A percentile compares a stretch with the other conserved stretches of the same genome.
phyloP scores from a whole-genome alignment of 2,113 vertebrate genomes.

The Zosterops pallidus region DNA sequence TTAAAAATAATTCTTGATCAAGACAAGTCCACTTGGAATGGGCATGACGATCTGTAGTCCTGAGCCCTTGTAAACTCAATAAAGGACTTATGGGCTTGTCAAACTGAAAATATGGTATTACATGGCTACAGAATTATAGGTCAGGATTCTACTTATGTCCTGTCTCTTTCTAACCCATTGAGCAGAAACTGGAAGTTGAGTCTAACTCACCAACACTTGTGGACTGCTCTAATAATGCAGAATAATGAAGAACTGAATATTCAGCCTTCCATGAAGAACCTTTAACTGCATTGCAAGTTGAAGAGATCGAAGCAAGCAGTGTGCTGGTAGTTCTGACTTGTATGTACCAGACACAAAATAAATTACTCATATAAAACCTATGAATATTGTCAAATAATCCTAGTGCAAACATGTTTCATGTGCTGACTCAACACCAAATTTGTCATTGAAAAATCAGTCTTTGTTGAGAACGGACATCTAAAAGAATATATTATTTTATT shows the following conservation, averaged over 20 bases:
- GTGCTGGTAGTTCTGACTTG: neutral
- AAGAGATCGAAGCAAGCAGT: neutral
- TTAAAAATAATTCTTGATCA: neutral
- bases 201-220: neutral
- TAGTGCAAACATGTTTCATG: neutral
- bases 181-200: neutral
- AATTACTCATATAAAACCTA: neutral
- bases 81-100: neutral
- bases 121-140: neutral
- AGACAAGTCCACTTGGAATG: neutral
- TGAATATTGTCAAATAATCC: neutral
- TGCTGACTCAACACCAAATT: neutral
- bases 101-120: neutral
- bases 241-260: neutral
- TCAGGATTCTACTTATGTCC: neutral
- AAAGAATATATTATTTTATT: neutral
- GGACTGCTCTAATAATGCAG: neutral
- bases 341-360: neutral
- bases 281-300: neutral
- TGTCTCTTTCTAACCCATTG: neutral
- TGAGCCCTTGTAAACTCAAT: neutral
- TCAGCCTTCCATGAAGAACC: neutral
- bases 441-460: neutral
- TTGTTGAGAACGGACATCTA: neutral
- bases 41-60: neutral